A percentile compares a stretch with the other conserved stretches of the same genome.
These are phyloP conservation scores for Helicoverpa zea DNA, from an alignment of 1,140 invertebrate species.

Conservation along the genomic window DNA sequence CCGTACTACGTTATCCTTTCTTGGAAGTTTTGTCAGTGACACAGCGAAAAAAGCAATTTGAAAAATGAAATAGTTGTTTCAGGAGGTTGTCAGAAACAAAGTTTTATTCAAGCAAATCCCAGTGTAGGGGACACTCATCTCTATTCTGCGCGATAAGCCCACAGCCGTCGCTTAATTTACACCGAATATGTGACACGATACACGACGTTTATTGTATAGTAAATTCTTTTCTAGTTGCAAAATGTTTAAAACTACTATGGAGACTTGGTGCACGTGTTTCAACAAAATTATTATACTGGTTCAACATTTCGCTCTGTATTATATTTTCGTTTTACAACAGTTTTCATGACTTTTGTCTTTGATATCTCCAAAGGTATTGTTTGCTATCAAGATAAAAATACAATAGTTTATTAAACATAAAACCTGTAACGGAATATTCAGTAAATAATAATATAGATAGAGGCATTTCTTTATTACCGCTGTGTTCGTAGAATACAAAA, in stretches of 20 bases:
- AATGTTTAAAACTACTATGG: slow-evolving; percentile 31
- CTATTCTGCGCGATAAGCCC: slow-evolving; percentile 50
- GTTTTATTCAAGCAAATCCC: slow-evolving; percentile 58
- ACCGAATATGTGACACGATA: slow-evolving; percentile 55
- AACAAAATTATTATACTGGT: slow-evolving; percentile 30
- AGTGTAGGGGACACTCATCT: slow-evolving; percentile 58
- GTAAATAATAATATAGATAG: background rate
- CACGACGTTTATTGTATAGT: slow-evolving; percentile 36
- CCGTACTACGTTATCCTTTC: slow-evolving; percentile 44
- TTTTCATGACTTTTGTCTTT: slow-evolving; percentile 20
- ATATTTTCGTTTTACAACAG: slow-evolving; percentile 20
- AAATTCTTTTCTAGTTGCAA: slow-evolving; percentile 32
- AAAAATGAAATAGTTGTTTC: slow-evolving; percentile 44
- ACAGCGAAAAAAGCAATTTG: slow-evolving; percentile 43
- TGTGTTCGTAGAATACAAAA: slow-evolving; percentile 23
- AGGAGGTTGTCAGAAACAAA: slow-evolving; percentile 45
- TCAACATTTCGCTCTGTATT: background rate
- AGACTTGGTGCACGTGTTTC: slow-evolving; percentile 28
- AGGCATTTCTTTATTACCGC: slow-evolving; percentile 9
- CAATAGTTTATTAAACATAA: slow-evolving; percentile 17
- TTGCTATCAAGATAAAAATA: background rate
- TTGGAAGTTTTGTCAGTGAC: slow-evolving; percentile 33
- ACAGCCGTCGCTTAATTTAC: slow-evolving; percentile 65
- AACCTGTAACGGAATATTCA: background rate
- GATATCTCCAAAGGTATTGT: background rate